A percentile compares a stretch with the other conserved stretches of the same genome.
phyloP scores from a whole-genome alignment of 2,113 vertebrate genomes.

The Raja brachyura region DNA sequence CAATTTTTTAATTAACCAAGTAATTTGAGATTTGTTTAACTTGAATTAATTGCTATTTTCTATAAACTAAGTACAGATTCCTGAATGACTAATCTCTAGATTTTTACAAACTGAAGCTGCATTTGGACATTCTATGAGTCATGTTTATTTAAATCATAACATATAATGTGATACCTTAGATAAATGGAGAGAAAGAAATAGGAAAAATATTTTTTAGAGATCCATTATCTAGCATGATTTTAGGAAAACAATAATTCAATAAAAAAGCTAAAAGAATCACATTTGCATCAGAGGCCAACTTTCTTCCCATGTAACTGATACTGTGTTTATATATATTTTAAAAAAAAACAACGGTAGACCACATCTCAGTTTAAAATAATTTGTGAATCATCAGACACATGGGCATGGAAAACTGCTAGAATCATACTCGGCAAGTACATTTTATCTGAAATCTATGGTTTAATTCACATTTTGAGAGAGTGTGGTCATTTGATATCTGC shows the following conservation, averaged over 20 bases:
- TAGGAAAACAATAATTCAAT: conserved; percentile 21
- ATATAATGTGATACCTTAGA: conserved; percentile 26
- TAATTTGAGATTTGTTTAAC: conserved; percentile 28
- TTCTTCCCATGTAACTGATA: not conserved
- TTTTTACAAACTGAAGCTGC: not conserved
- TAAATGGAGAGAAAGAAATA: not conserved
- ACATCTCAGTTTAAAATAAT: not conserved
- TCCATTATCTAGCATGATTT: not conserved
- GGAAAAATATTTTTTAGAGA: conserved; percentile 25
- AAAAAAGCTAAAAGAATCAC: not conserved
- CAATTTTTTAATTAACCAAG: conserved; percentile 16
- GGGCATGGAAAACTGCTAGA: not conserved
- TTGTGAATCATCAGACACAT: not conserved
- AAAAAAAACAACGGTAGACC: not conserved
- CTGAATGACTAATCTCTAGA: not conserved
- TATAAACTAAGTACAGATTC: not conserved
- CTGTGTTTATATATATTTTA: not conserved
- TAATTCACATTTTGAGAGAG: not conserved
- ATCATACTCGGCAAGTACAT: not conserved
- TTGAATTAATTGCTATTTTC: conserved; percentile 6
- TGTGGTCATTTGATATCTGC: not conserved
- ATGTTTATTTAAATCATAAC: conserved; percentile 22
- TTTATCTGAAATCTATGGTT: not conserved
- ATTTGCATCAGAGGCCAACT: not conserved
- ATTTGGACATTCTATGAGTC: not conserved